Conservation (phyloP, 1,140 invertebrate genomes). For the Hesperophylax magnus region DNA sequence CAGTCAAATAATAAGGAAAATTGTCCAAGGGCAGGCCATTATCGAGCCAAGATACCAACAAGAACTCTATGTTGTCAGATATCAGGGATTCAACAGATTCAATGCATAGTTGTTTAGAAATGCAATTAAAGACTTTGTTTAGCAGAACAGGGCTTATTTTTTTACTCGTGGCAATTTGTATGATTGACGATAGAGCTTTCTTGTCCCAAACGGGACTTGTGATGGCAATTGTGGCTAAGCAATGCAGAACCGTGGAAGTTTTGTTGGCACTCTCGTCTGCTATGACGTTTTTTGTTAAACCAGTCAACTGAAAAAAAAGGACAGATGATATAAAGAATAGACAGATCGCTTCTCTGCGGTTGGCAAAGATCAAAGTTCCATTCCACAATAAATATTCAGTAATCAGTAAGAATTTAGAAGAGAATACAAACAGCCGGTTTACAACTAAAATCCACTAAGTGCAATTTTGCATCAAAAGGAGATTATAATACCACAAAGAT, state of each 20-base stretch:
- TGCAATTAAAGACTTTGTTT: slow-evolving; percentile 47
- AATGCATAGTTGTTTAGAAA: slow-evolving; percentile 24
- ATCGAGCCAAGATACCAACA: slow-evolving; percentile 45
- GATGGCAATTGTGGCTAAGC: slow-evolving; percentile 59
- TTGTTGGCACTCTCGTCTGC: slow-evolving; percentile 66
- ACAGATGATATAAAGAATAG: neutral
- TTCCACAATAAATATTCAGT: no score
- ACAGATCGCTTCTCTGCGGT: no score
- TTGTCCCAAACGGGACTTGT: slow-evolving; percentile 52
- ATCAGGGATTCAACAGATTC: slow-evolving; percentile 34
- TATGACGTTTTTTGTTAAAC: slow-evolving; percentile 59
- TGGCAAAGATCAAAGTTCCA: no score
- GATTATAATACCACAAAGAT: no score
- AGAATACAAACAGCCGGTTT: no score
- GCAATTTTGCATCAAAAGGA: no score
- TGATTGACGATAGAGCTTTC: slow-evolving; percentile 33
- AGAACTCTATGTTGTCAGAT: slow-evolving; percentile 41
- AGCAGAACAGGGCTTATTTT: slow-evolving; percentile 46
- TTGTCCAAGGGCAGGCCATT: slow-evolving; percentile 33
- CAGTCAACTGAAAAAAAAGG: slow-evolving; percentile 60
- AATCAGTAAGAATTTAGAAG: no score
- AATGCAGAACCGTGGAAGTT: slow-evolving; percentile 63
- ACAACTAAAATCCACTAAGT: no score
- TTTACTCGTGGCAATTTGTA: slow-evolving; percentile 44
- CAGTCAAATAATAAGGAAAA: slow-evolving; percentile 44